Evolutionary conservation across 2,888 invertebrate genomes (phyloP).

Genomic region (Trissolcus japonicus): DNA sequence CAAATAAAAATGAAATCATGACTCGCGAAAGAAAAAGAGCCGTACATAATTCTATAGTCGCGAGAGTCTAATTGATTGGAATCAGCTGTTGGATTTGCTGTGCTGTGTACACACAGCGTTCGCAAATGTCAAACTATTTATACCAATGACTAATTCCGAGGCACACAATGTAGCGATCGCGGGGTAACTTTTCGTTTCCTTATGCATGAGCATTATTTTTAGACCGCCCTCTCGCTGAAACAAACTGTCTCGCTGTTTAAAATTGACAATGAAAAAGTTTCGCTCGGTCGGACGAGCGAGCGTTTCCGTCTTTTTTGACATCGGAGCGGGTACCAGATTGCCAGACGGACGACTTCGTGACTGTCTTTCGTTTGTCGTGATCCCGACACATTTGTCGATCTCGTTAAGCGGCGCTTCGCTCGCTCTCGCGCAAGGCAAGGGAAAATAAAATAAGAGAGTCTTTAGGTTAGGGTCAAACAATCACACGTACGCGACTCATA

Average conservation of each 20-base stretch:
- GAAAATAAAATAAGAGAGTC: constrained; percentile 10
- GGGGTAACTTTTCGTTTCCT: neutral
- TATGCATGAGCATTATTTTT: constrained; percentile 11
- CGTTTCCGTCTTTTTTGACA: too few species aligned
- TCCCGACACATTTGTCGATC: constrained; percentile 33
- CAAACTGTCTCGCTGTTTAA: neutral
- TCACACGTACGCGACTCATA: constrained; percentile 4
- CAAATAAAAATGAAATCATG: too few species aligned
- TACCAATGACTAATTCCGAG: constrained; percentile 43
- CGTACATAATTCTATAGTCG: neutral
- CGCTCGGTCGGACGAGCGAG: too few species aligned
- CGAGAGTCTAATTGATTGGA: constrained; percentile 25
- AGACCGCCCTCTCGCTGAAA: neutral
- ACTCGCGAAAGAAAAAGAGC: neutral
- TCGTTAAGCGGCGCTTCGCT: constrained; percentile 36
- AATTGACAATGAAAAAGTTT: neutral
- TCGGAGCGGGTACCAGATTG: too few species aligned
- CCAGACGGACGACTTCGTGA: constrained; percentile 34
- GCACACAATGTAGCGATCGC: constrained; percentile 5
- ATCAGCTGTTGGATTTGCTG: constrained; percentile 49
- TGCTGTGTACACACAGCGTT: constrained; percentile 21
- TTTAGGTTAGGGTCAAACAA: constrained; percentile 37
- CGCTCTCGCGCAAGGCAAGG: constrained; percentile 17
- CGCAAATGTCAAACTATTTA: constrained; percentile 55
- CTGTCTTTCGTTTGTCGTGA: constrained; percentile 35